These are phyloP conservation scores for Ceuthmochares aereus DNA, from an alignment of 2,113 vertebrate genomes.

Conservation along the genomic window DNA sequence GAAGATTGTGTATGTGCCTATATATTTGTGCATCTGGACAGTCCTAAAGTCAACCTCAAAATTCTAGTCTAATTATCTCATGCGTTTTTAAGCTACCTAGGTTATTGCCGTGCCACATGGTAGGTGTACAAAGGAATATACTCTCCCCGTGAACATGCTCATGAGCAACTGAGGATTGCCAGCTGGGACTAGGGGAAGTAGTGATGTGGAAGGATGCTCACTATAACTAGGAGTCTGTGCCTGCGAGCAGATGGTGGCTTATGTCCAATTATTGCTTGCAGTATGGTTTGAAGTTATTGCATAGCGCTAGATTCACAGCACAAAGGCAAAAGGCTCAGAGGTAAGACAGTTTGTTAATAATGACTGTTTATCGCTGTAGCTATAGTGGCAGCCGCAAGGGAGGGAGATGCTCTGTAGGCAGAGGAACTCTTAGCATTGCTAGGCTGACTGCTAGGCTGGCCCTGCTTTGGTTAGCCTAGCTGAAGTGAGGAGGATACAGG, in stretches of 20 bases:
- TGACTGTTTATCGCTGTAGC: not conserved
- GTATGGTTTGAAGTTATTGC: not conserved
- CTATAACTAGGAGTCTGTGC: not conserved
- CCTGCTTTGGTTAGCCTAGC: not conserved
- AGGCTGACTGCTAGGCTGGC: too few species aligned
- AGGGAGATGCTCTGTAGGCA: not conserved
- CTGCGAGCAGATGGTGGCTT: not conserved
- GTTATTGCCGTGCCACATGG: rapidly evolving
- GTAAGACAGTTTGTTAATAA: not conserved
- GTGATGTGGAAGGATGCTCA: not conserved
- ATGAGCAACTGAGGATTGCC: not conserved
- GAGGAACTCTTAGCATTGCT: not conserved
- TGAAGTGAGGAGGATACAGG: not conserved
- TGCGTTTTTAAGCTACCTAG: not conserved
- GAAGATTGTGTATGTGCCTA: not conserved
- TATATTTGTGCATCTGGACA: not conserved
- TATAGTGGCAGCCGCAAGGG: not conserved
- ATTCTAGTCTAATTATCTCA: not conserved
- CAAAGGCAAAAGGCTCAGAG: not conserved
- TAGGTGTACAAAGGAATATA: not conserved
- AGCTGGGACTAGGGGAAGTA: not conserved
- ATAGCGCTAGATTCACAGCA: not conserved
- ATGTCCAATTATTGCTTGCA: not conserved
- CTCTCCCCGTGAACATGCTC: not conserved
- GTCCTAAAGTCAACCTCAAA: not conserved